Evolutionary conservation across 2,888 invertebrate species (phyloP).

Genomic region (Cephus nigrinus): DNA sequence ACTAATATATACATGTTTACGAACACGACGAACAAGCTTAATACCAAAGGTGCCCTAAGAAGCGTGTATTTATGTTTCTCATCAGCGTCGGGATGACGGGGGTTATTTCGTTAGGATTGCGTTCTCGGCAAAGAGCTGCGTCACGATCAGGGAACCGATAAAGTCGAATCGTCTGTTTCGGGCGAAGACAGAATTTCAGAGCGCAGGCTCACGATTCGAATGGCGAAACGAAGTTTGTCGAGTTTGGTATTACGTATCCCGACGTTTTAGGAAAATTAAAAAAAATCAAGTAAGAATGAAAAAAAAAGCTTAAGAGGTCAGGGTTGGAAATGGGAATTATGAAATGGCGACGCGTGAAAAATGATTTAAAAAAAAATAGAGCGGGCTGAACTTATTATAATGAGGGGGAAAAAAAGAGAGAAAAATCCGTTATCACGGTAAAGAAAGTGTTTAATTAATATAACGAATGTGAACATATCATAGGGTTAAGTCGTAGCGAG

Average conservation of each 20-base stretch:
- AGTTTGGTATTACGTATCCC: not conserved
- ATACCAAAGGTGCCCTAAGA: constrained; percentile 90
- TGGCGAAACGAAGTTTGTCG: not conserved
- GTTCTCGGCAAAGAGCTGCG: constrained; percentile 33
- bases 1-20: constrained; percentile 59
- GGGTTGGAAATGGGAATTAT: constrained; percentile 14
- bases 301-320: constrained; percentile 39
- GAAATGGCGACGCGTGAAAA: constrained; percentile 13
- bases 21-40: constrained; percentile 75
- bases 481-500: constrained; percentile 47
- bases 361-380: constrained; percentile 13
- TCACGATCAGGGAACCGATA: not conserved
- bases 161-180: not conserved
- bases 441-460: constrained; percentile 24
- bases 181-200: not conserved
- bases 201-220: not conserved
- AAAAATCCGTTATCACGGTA: constrained; percentile 14
- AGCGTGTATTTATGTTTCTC: constrained; percentile 72
- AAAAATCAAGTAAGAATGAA: constrained; percentile 14
- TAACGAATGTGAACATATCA: constrained; percentile 66
- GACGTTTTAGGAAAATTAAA: constrained; percentile 22
- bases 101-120: constrained; percentile 55
- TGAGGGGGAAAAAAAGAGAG: constrained; percentile 10
- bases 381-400: constrained; percentile 22
- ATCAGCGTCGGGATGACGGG: constrained; percentile 54